Evolutionary conservation across 2,113 vertebrate species (phyloP).

Genomic region (Pomatorhinus ruficollis): DNA sequence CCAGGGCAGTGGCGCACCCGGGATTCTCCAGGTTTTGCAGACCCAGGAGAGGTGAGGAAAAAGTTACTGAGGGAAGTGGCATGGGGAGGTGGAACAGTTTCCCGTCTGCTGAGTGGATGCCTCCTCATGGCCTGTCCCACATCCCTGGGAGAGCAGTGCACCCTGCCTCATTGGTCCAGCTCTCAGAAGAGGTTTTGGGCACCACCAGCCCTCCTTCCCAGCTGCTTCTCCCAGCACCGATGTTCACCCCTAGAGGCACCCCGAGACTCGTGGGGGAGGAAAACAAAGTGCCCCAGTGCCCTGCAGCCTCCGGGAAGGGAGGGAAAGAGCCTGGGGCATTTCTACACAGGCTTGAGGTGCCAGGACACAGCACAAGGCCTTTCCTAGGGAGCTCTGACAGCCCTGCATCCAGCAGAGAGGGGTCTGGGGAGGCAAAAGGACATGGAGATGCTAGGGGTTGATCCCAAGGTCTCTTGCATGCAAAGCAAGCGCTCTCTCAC

Average conservation of each 20-base stretch:
- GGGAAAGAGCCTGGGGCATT: neutral
- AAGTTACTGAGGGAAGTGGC: neutral
- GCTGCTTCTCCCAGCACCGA: neutral
- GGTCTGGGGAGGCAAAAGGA: neutral
- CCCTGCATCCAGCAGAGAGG: fast-evolving
- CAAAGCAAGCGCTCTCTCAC: neutral
- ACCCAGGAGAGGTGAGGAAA: neutral
- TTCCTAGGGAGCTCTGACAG: neutral
- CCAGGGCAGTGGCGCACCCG: neutral
- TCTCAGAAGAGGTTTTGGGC: too few species aligned
- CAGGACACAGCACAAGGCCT: neutral
- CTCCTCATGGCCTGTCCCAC: neutral
- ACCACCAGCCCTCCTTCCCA: neutral
- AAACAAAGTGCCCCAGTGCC: neutral
- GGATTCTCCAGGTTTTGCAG: neutral
- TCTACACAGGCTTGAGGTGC: too few species aligned
- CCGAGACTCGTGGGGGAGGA: fast-evolving
- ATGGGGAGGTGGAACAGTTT: too few species aligned
- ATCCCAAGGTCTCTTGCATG: neutral
- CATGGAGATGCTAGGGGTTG: neutral
- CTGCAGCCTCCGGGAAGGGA: neutral
- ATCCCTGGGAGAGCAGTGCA: neutral
- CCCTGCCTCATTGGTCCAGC: neutral
- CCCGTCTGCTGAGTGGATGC: neutral
- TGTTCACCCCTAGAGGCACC: too few species aligned